Evolutionary conservation across 1,140 invertebrate genomes (phyloP).

Genomic region (Aphidius gifuensis): DNA sequence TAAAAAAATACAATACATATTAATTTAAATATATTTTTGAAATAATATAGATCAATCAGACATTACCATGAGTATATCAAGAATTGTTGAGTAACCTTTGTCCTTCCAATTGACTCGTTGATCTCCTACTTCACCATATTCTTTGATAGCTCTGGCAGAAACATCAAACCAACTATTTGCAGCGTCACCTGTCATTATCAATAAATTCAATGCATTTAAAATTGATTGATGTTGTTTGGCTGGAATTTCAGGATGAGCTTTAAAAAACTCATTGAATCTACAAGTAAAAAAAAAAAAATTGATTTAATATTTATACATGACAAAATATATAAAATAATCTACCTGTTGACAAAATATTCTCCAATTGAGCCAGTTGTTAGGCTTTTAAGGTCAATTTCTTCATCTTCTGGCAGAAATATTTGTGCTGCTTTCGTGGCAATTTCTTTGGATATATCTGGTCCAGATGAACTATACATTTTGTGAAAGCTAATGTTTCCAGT

Average conservation of each 20-base stretch:
- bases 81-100: conserved; percentile 59
- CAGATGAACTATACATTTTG: conserved; percentile 19
- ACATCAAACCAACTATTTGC: conserved; percentile 62
- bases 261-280: conserved; percentile 41
- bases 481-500: background rate
- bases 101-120: conserved; percentile 61
- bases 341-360: conserved; percentile 51
- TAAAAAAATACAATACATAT: background rate
- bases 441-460: background rate
- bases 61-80: conserved; percentile 60
- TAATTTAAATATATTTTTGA: conserved; percentile 15
- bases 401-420: background rate
- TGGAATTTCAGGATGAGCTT: conserved; percentile 33
- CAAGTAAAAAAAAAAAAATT: conserved; percentile 16
- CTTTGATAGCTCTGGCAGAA: conserved; percentile 54
- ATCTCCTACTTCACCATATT: conserved; percentile 62
- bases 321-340: background rate
- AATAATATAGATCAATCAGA: background rate
- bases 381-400: conserved; percentile 30
- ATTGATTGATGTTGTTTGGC: conserved; percentile 47
- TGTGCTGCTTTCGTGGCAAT: too few relatives aligned
- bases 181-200: conserved; percentile 58
- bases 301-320: background rate
- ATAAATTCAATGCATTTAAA: conserved; percentile 58
- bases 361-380: conserved; percentile 47